Conservation (phyloP, 2,113 vertebrate species). For the Percopsis transmontana region DNA sequence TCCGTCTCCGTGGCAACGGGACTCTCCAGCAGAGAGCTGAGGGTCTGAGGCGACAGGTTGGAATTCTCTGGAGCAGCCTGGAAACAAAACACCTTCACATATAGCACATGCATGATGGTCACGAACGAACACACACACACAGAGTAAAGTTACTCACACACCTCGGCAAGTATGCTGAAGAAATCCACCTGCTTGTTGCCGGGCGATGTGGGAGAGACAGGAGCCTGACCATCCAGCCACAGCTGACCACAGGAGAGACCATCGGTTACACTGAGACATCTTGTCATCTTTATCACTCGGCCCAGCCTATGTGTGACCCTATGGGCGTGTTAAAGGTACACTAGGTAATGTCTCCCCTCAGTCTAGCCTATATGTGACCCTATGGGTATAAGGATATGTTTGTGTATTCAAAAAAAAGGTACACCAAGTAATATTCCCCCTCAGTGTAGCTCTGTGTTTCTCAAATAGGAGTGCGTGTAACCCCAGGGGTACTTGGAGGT, state of each 20-base stretch:
- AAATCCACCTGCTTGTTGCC: slow-evolving; percentile 89
- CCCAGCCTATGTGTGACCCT: too few species aligned
- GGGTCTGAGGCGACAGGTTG: slow-evolving; percentile 55
- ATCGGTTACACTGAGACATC: background rate
- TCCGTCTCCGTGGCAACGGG: slow-evolving; percentile 16
- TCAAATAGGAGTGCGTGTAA: too few species aligned
- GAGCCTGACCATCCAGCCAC: slow-evolving; percentile 87
- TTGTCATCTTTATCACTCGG: too few species aligned
- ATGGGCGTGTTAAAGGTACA: too few species aligned
- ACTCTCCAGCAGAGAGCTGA: slow-evolving; percentile 41
- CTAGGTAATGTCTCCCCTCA: too few species aligned
- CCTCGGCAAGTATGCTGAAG: slow-evolving; percentile 85
- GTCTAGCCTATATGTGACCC: too few species aligned
- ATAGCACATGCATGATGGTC: background rate
- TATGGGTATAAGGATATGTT: too few species aligned
- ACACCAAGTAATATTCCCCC: too few species aligned
- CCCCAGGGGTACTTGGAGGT: too few species aligned
- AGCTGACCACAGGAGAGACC: slow-evolving; percentile 72
- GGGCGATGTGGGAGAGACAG: slow-evolving; percentile 76
- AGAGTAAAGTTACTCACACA: slow-evolving; percentile 39
- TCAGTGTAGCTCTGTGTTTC: too few species aligned
- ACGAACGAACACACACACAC: slow-evolving; percentile 17
- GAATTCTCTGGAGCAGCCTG: slow-evolving; percentile 50
- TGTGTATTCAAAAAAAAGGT: too few species aligned
- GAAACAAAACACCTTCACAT: background rate